Base-by-base conservation (phyloP, 2,797 vertebrate genomes). In the Sebastes paucispinis region DNA sequence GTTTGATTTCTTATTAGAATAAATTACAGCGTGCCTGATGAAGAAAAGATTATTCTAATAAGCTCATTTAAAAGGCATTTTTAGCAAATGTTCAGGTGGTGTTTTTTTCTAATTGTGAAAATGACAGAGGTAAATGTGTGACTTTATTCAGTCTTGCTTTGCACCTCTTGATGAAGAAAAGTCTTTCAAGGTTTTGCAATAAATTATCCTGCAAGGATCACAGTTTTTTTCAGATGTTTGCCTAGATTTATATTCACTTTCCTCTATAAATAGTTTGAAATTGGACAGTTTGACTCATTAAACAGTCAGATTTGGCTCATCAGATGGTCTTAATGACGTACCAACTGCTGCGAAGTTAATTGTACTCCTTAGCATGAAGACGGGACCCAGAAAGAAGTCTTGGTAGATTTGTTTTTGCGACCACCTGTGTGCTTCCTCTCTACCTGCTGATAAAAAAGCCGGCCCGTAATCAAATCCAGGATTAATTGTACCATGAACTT, bases 401-500 rank as follows among this genome's bases (percentile, higher is more conserved):
- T 9, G 12, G 11, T 16, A 7, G 39, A 16, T 69, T 47, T 39
- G 55, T 18, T 62, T 39, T 14, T 22, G 12, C 13, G 32, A 57
- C 78, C 63, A 85, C 77, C 83, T 71, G 69, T 63, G 63, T 18
- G 73, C 79, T 66, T 70, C 31, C 25, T 16, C 13, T 43, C 50
- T 64, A 74, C 76, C 67, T 77, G 79, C 82, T 65, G 0, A 75
- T 66, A 36, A 75, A 70, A 77, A 68, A 39, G 58, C 50, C 6
- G 0, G 34, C 66, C 36, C 7, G 1, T 18, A 68, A 59, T 87
- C 90, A 86, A 80, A 88, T 47, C 54, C 58, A 18, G 79, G 79
- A 89, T 89, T 89, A 87, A 89, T 90, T 89, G 73, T 71, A 2
- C 62, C 54, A 43, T 76, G 62, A 88, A 79, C 54, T 59, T 87